Evolutionary conservation across 2,888 invertebrate genomes (phyloP).

Genomic region (Asteroscopus sphinx): DNA sequence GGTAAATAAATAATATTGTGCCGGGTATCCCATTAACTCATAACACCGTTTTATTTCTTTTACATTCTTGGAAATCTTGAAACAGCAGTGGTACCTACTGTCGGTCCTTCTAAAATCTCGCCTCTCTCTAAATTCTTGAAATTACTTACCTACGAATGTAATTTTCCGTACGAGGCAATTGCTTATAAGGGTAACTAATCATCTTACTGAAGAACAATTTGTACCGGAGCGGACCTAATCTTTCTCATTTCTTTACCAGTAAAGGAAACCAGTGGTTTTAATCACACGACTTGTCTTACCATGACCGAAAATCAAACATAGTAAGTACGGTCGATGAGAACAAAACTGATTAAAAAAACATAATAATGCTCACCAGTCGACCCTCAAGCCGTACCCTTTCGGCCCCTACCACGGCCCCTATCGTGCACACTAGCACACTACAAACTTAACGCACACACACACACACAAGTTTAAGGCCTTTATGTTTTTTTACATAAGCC

Average conservation of each 20-base stretch:
- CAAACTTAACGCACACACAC: constrained; percentile 62
- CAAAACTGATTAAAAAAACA: constrained; percentile 69
- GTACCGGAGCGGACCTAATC: constrained; percentile 21
- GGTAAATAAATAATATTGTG: neutral
- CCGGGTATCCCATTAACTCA: neutral
- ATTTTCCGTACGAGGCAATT: constrained; percentile 24
- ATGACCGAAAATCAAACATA: constrained; percentile 48
- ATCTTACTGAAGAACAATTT: constrained; percentile 37
- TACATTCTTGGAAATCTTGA: constrained; percentile 17
- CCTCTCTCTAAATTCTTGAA: constrained; percentile 36
- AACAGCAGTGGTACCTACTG: constrained; percentile 6
- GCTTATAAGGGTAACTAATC: constrained; percentile 23
- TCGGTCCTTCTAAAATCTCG: constrained; percentile 12
- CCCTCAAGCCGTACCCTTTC: constrained; percentile 72
- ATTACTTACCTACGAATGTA: constrained; percentile 17
- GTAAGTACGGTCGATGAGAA: constrained; percentile 61
- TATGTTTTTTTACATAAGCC: constrained; percentile 80
- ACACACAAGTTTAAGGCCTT: constrained; percentile 54
- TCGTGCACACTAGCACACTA: constrained; percentile 63
- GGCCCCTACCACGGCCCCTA: too few relatives aligned
- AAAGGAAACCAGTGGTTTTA: constrained; percentile 30
- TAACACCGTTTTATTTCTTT: neutral
- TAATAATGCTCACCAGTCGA: constrained; percentile 67
- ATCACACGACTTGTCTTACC: constrained; percentile 32
- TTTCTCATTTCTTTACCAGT: constrained; percentile 25